Evolutionary conservation across 2,797 vertebrate species (phyloP).

Genomic region (Enteromius mattozi): DNA sequence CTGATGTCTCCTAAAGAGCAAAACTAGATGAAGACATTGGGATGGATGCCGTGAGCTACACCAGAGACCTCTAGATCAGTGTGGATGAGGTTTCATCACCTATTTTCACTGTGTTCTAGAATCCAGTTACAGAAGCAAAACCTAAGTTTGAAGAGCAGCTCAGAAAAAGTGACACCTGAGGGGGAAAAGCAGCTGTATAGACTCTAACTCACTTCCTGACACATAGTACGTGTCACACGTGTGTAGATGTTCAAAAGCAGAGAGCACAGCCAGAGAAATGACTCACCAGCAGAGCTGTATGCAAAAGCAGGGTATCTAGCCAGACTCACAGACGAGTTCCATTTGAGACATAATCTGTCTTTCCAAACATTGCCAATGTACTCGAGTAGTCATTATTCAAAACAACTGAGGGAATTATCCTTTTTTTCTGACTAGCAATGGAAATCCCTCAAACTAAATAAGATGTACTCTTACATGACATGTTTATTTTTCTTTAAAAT

Average conservation of each 20-base stretch:
- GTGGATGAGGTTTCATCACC: conserved; percentile 27
- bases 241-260: conserved; percentile 38
- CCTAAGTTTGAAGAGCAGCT: conserved; percentile 17
- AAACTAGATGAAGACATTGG: neutral
- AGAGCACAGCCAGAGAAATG: conserved; percentile 18
- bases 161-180: conserved; percentile 36
- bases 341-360: conserved; percentile 1
- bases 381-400: conserved; percentile 11
- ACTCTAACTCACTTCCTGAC: conserved; percentile 33
- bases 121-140: conserved; percentile 38
- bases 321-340: neutral
- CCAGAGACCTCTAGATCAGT: conserved; percentile 5
- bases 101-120: conserved; percentile 25
- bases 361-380: neutral
- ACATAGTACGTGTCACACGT: conserved; percentile 28
- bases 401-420: neutral
- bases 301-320: conserved; percentile 5
- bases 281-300: neutral
- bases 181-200: conserved; percentile 1
- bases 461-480: neutral
- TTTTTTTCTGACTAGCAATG: conserved; percentile 8
- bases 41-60: neutral
- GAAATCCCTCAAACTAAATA: conserved; percentile 3
- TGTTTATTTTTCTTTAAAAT: neutral
- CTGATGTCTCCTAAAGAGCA: neutral